phyloP scores from a whole-genome alignment of 2,797 vertebrate species.

The Cossypha dichroa region DNA sequence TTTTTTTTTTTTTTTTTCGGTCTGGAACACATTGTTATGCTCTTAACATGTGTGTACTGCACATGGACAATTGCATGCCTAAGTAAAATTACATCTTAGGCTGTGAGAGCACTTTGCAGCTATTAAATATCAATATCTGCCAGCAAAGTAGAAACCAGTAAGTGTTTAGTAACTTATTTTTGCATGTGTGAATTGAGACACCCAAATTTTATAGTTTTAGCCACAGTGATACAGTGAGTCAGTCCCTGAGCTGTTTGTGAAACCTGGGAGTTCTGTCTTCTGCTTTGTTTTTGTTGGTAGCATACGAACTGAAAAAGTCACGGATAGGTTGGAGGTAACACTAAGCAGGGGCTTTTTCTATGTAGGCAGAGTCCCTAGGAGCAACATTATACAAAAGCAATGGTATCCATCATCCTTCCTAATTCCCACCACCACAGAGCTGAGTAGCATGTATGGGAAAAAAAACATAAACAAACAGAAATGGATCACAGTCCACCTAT shows the following conservation, averaged over 20 bases:
- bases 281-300: neutral
- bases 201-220: neutral
- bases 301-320: neutral
- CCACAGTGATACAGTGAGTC: neutral
- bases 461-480: neutral
- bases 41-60: neutral
- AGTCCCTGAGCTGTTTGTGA: neutral
- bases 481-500: neutral
- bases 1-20: neutral
- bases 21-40: neutral
- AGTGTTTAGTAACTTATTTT: neutral
- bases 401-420: neutral
- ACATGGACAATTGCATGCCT: neutral
- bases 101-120: neutral
- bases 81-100: neutral
- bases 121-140: neutral
- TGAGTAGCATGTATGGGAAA: neutral
- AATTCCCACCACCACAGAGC: neutral
- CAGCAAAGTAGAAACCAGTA: neutral
- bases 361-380: neutral
- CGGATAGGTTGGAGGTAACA: neutral
- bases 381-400: neutral
- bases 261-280: neutral
- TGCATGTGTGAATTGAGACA: neutral
- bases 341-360: neutral